These are phyloP conservation scores for Delia radicum DNA, from an alignment of 1,140 invertebrate species.

Conservation along the genomic window DNA sequence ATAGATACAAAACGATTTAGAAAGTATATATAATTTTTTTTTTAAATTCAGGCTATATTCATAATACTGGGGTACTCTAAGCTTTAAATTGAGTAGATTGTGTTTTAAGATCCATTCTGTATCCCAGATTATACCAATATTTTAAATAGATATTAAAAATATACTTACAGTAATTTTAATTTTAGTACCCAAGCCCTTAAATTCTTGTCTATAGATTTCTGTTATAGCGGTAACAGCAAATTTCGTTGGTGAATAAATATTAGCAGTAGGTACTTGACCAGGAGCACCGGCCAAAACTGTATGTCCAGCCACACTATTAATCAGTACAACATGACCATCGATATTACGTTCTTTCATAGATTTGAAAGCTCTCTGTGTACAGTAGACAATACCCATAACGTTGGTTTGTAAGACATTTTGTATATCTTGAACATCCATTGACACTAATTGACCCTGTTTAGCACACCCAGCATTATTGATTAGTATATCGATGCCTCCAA, in stretches of 20 bases:
- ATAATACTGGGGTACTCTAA: too few species aligned
- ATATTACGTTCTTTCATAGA: slow-evolving; percentile 61
- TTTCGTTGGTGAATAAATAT: slow-evolving; percentile 65
- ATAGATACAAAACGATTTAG: background rate
- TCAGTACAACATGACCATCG: slow-evolving; percentile 59
- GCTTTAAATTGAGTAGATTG: too few species aligned
- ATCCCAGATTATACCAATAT: background rate
- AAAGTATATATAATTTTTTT: background rate
- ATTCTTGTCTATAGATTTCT: slow-evolving; percentile 66
- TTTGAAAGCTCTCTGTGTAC: slow-evolving; percentile 60
- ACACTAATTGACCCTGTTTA: slow-evolving; percentile 65
- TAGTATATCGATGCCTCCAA: slow-evolving; percentile 65
- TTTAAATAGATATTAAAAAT: slow-evolving; percentile 1
- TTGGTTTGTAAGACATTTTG: slow-evolving; percentile 53
- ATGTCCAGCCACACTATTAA: slow-evolving; percentile 56
- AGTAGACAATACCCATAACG: slow-evolving; percentile 59
- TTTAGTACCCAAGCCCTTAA: slow-evolving; percentile 60
- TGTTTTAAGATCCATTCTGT: background rate
- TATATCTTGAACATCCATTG: slow-evolving; percentile 44
- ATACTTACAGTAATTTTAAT: slow-evolving; percentile 69
- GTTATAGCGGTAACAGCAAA: slow-evolving; percentile 69
- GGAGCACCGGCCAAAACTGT: slow-evolving; percentile 44
- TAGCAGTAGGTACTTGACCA: background rate
- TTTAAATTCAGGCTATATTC: too few species aligned
- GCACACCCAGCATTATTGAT: slow-evolving; percentile 71